Percentiles rank a stretch among this genome's conserved stretches.
Evolutionary conservation across 2,113 vertebrate genomes (phyloP).

Genomic region (Tachysurus fulvidraco): DNA sequence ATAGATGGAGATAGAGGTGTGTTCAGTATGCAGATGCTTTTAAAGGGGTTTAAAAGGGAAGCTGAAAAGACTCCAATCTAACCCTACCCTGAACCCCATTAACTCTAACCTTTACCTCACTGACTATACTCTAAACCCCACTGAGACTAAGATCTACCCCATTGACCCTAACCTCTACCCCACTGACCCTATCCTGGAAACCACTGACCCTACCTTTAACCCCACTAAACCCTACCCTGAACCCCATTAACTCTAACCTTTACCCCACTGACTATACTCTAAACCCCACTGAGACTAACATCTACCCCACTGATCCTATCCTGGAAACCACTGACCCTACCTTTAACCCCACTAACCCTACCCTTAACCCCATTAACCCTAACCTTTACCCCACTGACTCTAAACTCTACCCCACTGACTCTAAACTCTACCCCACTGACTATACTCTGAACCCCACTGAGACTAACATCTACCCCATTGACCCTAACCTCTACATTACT

Average conservation of each 20-base stretch:
- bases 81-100: background rate
- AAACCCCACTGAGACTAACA: no score
- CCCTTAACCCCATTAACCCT: background rate
- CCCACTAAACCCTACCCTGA: background rate
- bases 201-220: accelerated
- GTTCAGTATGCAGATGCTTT: background rate
- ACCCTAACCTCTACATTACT: background rate
- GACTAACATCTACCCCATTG: background rate
- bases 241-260: background rate
- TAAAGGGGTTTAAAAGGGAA: background rate
- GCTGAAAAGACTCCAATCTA: background rate
- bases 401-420: background rate
- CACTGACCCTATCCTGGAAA: background rate
- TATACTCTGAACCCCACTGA: background rate
- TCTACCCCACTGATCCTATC: background rate
- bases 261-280: background rate
- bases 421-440: background rate
- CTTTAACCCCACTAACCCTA: no score
- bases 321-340: background rate
- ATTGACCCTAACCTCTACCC: background rate
- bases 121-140: background rate
- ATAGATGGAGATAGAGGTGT: background rate
- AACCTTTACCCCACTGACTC: background rate
- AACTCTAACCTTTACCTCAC: background rate
- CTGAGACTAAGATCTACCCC: background rate